Evolutionary conservation across 2,888 invertebrate genomes (phyloP).

Genomic region (Eupithecia dodoneata): DNA sequence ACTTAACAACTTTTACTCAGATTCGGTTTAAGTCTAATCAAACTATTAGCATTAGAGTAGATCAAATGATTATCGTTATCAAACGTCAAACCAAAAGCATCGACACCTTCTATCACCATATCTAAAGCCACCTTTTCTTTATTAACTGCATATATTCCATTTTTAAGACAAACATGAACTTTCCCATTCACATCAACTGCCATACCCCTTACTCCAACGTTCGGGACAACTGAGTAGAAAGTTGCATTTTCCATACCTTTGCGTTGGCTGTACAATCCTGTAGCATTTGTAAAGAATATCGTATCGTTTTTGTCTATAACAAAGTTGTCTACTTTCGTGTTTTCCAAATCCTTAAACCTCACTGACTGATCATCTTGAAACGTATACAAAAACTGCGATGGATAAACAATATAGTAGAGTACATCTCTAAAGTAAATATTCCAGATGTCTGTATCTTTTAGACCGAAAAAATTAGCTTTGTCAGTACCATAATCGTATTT

Average conservation of each 20-base stretch:
- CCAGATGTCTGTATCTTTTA: slow-evolving; percentile 63
- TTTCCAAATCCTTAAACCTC: slow-evolving; percentile 66
- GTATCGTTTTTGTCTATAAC: slow-evolving; percentile 63
- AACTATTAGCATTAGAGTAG: slow-evolving; percentile 59
- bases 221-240: slow-evolving; percentile 45
- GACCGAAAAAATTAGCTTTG: slow-evolving; percentile 57
- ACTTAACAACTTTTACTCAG: slow-evolving; percentile 51
- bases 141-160: slow-evolving; percentile 63
- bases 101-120: slow-evolving; percentile 56
- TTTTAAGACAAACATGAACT: slow-evolving; percentile 58
- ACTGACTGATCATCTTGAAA: slow-evolving; percentile 53
- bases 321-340: slow-evolving; percentile 69
- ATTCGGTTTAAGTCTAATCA: slow-evolving; percentile 56
- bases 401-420: slow-evolving; percentile 65
- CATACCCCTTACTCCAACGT: slow-evolving; percentile 57
- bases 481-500: slow-evolving; percentile 62
- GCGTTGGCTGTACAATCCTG: slow-evolving; percentile 65
- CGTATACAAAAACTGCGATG: slow-evolving; percentile 64
- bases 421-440: slow-evolving; percentile 64
- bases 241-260: slow-evolving; percentile 62
- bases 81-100: slow-evolving; percentile 70
- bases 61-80: slow-evolving; percentile 69
- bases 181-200: slow-evolving; percentile 60
- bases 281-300: slow-evolving; percentile 65
- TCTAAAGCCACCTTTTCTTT: slow-evolving; percentile 52